These are phyloP conservation scores for Ramphastos sulfuratus DNA, from an alignment of 2,113 vertebrate species.

Conservation along the genomic window DNA sequence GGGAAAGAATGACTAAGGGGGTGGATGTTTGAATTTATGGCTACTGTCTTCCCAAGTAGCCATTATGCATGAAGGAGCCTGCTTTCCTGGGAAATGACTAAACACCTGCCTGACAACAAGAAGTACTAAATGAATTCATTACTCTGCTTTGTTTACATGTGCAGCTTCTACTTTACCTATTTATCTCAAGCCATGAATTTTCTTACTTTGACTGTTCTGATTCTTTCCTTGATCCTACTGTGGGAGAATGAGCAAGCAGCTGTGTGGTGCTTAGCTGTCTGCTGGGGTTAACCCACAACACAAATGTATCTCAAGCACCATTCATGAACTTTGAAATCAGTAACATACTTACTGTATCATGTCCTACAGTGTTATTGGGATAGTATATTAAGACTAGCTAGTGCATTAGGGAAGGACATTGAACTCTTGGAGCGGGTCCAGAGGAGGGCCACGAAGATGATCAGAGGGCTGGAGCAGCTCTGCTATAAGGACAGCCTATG, in stretches of 20 bases:
- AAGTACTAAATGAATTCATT: not conserved
- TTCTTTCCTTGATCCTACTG: not conserved
- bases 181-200: not conserved
- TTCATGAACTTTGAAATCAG: not conserved
- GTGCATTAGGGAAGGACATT: not conserved
- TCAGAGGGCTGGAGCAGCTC: too few relatives aligned
- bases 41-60: not conserved
- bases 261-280: not conserved
- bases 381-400: not conserved
- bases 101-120: not conserved
- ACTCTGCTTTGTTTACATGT: not conserved
- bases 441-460: too few relatives aligned
- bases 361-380: not conserved
- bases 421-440: too few relatives aligned
- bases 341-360: not conserved
- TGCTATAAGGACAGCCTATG: too few relatives aligned
- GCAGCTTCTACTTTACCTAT: not conserved
- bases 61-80: rapidly evolving
- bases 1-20: not conserved
- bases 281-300: not conserved
- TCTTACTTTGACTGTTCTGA: not conserved
- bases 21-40: not conserved
- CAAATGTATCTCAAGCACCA: not conserved
- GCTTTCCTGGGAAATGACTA: not conserved
- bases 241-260: not conserved